Conservation (phyloP, 2,797 vertebrate species). For the Sphaeramia orbicularis region DNA sequence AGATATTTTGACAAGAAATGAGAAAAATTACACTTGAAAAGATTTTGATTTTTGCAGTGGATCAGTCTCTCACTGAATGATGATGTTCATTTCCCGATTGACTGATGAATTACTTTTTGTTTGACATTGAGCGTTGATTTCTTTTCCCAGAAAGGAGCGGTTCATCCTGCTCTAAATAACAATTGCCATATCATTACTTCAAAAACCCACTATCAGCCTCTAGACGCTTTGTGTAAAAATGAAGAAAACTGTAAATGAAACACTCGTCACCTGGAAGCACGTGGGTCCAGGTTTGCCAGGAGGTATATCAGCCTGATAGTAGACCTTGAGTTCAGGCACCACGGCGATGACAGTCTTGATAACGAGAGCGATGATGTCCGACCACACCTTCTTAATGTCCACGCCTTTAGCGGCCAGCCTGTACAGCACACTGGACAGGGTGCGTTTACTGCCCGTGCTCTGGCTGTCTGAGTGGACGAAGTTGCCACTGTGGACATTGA, state of each 20-base stretch:
- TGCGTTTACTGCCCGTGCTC: constrained; percentile 96
- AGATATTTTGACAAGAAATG: too few species aligned
- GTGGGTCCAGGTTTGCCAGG: constrained; percentile 94
- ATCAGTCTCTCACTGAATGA: too few species aligned
- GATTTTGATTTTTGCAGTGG: too few species aligned
- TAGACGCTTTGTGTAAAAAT: too few species aligned
- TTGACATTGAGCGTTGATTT: too few species aligned
- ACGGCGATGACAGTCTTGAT: constrained; percentile 97
- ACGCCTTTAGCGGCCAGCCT: constrained; percentile 91
- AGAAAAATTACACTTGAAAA: too few species aligned
- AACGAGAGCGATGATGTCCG: constrained; percentile 95
- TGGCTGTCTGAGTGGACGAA: constrained; percentile 94
- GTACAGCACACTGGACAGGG: constrained; percentile 94
- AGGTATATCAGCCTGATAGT: constrained; percentile 94
- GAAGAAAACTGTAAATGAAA: neutral
- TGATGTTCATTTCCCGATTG: too few species aligned
- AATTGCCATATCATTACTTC: too few species aligned
- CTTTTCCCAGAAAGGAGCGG: too few species aligned
- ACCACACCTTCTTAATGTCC: constrained; percentile 96
- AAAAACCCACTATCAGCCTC: too few species aligned
- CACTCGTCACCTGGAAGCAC: constrained; percentile 92
- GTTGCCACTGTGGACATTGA: constrained; percentile 95
- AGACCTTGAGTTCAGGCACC: constrained; percentile 94
- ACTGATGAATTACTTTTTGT: too few species aligned
- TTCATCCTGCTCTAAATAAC: too few species aligned